These are phyloP conservation scores for Labia minor DNA, from an alignment of 2,888 invertebrate species.

Conservation along the genomic window DNA sequence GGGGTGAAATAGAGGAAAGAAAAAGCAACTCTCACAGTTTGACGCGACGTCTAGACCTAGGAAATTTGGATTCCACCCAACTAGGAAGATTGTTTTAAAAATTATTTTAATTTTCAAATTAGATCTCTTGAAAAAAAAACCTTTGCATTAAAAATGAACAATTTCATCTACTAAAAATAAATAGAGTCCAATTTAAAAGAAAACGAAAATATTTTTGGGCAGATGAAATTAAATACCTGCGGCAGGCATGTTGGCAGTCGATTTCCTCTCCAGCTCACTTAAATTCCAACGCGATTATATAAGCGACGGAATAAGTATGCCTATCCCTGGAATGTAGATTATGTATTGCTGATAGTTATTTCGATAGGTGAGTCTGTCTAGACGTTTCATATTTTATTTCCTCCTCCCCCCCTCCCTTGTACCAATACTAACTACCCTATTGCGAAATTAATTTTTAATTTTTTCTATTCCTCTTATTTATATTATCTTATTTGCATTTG, in stretches of 20 bases:
- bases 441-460: too few relatives aligned
- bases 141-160: neutral
- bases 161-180: neutral
- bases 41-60: slow-evolving; percentile 1
- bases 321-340: neutral
- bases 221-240: neutral
- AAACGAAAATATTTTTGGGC: neutral
- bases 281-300: slow-evolving; percentile 3
- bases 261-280: neutral
- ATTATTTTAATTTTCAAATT: neutral
- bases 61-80: neutral
- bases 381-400: neutral
- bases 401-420: too few relatives aligned
- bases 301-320: neutral
- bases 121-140: neutral
- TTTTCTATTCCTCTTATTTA: too few relatives aligned
- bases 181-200: neutral
- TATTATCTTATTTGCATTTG: neutral
- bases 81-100: neutral
- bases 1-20: too few relatives aligned
- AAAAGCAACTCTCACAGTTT: too few relatives aligned
- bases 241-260: neutral
- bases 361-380: neutral
- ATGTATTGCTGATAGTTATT: neutral
- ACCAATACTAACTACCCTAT: too few relatives aligned